These are phyloP conservation scores for Proteles cristata DNA, from an alignment of 2,113 vertebrate genomes.

Conservation along the genomic window DNA sequence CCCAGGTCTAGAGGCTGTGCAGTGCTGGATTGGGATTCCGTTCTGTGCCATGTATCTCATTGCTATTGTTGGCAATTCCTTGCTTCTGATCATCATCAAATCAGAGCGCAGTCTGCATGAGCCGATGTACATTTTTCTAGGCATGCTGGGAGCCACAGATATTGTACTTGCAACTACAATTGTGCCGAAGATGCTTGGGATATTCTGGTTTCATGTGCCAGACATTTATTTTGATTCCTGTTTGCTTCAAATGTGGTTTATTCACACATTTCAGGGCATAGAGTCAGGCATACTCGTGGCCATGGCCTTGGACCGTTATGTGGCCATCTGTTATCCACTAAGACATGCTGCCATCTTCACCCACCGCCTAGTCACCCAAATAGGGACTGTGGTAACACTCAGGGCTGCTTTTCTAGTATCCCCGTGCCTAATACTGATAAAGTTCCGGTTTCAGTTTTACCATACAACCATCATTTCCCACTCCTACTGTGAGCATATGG, in stretches of 20 bases:
- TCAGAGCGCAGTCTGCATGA: background rate
- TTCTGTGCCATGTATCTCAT: slow-evolving; percentile 13
- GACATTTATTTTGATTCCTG: slow-evolving; percentile 47
- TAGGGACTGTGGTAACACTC: background rate
- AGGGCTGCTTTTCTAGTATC: background rate
- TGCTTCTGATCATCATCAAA: slow-evolving; percentile 25
- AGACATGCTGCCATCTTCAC: no score
- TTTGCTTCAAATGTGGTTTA: background rate
- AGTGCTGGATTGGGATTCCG: slow-evolving; percentile 41
- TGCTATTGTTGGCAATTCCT: slow-evolving; percentile 6
- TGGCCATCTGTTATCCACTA: no score
- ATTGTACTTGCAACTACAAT: background rate
- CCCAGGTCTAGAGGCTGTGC: slow-evolving; percentile 38
- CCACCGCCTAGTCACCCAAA: no score
- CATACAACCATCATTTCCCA: background rate
- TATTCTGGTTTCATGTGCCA: slow-evolving; percentile 8
- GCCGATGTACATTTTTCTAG: slow-evolving; percentile 39
- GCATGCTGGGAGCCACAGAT: slow-evolving; percentile 17
- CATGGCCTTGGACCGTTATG: no score
- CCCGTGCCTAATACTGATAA: background rate
- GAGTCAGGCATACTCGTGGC: no score
- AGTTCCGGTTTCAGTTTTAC: slow-evolving; percentile 27
- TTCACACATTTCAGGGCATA: no score
- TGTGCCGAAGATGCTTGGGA: slow-evolving; percentile 49
- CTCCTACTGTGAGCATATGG: slow-evolving; percentile 46